Conservation (phyloP, 2,797 vertebrate species). For the Pogoniulus pusillus region DNA sequence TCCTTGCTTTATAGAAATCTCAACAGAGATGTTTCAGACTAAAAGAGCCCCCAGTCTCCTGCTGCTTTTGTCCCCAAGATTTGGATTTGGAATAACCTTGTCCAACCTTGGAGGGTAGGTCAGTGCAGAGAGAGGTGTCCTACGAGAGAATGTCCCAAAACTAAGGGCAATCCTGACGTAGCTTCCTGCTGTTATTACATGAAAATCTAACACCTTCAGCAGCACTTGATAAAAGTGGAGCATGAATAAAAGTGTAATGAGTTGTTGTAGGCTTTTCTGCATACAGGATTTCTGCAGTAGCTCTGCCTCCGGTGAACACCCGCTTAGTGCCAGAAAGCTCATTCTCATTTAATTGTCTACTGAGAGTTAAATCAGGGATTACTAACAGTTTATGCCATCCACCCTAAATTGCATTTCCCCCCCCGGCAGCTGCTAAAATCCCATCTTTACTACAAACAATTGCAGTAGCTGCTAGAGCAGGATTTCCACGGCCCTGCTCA, state of each 20-base stretch:
- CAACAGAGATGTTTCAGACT: not conserved
- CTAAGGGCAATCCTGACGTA: not conserved
- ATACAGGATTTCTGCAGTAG: conserved; percentile 13
- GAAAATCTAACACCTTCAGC: not conserved
- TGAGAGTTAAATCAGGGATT: conserved; percentile 48
- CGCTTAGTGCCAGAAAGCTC: not conserved
- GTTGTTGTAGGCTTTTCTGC: not conserved
- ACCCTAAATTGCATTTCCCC: not conserved
- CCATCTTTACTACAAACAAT: conserved; percentile 2
- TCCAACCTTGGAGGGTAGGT: not conserved
- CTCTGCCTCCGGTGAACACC: conserved; percentile 7
- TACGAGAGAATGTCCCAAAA: not conserved
- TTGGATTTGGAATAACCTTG: not conserved
- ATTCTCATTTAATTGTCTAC: conserved; percentile 25
- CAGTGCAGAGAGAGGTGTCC: not conserved
- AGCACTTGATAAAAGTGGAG: not conserved
- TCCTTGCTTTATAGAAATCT: not conserved
- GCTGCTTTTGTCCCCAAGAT: not conserved
- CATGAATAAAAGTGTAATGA: not conserved
- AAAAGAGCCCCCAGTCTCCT: not conserved
- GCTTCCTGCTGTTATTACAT: too few species aligned
- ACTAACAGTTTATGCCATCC: conserved; percentile 34
- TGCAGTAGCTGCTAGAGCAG: not conserved
- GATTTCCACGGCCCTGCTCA: not conserved
- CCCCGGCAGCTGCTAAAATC: conserved; percentile 48